Base-by-base conservation (phyloP, 2,113 vertebrate species). In the Ictidomys tridecemlineatus region DNA sequence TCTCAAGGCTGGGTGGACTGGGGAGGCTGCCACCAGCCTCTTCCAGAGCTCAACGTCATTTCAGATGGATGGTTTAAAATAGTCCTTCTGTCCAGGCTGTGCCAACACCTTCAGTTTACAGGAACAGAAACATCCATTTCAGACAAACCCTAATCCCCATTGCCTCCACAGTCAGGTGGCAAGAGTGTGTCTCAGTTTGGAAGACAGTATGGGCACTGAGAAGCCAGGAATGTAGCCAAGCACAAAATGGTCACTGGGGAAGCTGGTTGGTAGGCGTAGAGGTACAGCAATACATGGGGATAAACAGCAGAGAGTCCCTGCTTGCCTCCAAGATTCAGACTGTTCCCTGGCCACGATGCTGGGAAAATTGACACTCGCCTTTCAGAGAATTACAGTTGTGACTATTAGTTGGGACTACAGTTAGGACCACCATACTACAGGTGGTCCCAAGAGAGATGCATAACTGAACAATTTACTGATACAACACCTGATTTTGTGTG, bases 171-270 rank as follows among this genome's bases (percentile, higher is more conserved):
- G 51, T 2, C 0, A 18, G 63, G 70, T 30, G 4, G 24, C 8
- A 51, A n/a, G 37, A 28, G 24, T 39, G 48, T 13, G 69, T 5
- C 69, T 88, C 4, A 11, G 39, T 17, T 8, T 12, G 51, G 72
- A 56, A 24, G 5, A 34, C 0, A 6, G 10, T 4, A 0, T 6
- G n/a, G 63, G 3, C 73, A 30, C 39, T 67, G n/a, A 67, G 78
- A 58, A 76, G 53, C 78, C 20, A 20, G 53, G 61, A 37, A 26
- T 5, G 69, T 9, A 82, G 16, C 45, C 4, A 2, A 4, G 32
- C 1, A 28, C 17, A n/a, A 28, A 6, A 32, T 0, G 3, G 63
- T 20, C 56, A 34, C 56, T 30, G 45, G 8, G 8, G 32, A 53
- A 16, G 22, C 10, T 70, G 42, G 7, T 12, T 51, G 82, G 34